Evolutionary conservation across 2,113 vertebrate genomes (phyloP).

Genomic region (Nibea coibor): DNA sequence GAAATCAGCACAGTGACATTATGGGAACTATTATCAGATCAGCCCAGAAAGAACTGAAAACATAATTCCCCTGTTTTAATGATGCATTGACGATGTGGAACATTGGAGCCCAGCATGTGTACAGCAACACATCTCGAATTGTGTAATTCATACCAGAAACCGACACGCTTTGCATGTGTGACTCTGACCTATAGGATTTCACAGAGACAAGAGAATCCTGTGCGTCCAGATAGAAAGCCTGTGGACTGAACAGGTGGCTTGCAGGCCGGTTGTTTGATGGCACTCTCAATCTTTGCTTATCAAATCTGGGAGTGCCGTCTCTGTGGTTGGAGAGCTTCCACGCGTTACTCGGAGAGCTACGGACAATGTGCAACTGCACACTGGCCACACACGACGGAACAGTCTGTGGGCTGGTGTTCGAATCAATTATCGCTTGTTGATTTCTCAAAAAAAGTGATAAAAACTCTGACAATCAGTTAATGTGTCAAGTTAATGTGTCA

Average conservation of each 20-base stretch:
- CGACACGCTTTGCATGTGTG: constrained; percentile 58
- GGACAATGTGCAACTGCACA: constrained; percentile 16
- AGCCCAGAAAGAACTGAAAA: constrained; percentile 59
- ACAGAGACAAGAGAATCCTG: constrained; percentile 66
- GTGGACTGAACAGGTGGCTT: constrained; percentile 70
- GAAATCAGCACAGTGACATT: constrained; percentile 33
- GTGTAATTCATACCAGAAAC: constrained; percentile 70
- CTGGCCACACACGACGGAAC: background rate
- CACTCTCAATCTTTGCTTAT: constrained; percentile 67
- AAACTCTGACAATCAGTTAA: background rate
- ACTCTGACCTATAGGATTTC: constrained; percentile 70
- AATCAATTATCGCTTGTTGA: background rate
- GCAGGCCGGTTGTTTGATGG: constrained; percentile 43
- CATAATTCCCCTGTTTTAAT: constrained; percentile 73
- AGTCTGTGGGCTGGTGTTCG: too few species aligned
- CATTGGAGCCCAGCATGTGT: constrained; percentile 50
- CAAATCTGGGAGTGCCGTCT: constrained; percentile 70
- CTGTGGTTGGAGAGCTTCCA: constrained; percentile 54
- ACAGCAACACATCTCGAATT: constrained; percentile 51
- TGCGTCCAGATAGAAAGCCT: constrained; percentile 49
- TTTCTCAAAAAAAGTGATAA: background rate
- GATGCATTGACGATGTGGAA: constrained; percentile 69
- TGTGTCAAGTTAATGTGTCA: too few species aligned
- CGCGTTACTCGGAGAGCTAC: background rate
- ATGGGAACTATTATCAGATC: constrained; percentile 62